These are phyloP conservation scores for Tetramorium alpestre DNA, from an alignment of 1,140 invertebrate species.

Conservation along the genomic window DNA sequence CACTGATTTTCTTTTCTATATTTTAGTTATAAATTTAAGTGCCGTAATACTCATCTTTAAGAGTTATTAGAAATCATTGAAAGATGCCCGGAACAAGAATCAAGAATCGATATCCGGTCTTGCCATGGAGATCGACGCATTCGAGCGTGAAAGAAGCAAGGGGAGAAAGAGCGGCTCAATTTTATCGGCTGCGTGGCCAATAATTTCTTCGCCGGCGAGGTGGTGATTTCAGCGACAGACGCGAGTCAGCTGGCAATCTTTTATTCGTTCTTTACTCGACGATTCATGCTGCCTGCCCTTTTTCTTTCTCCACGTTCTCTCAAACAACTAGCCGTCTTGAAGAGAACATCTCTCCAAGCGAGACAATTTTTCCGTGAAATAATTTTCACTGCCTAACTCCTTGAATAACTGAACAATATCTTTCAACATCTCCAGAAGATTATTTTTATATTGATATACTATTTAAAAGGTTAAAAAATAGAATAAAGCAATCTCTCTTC, in stretches of 20 bases:
- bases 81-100: constrained; percentile 8
- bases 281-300: constrained; percentile 15
- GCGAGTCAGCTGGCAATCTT: constrained; percentile 72
- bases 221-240: constrained; percentile 35
- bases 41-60: background rate
- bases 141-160: constrained; percentile 46
- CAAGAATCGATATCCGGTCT: constrained; percentile 57
- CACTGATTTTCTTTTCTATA: background rate
- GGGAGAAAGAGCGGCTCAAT: constrained; percentile 57
- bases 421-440: constrained; percentile 8
- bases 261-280: constrained; percentile 53
- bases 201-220: constrained; percentile 68
- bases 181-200: constrained; percentile 64
- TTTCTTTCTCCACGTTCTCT: constrained; percentile 27
- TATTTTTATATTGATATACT: background rate
- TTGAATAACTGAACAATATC: background rate
- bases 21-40: background rate
- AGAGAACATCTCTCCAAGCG: background rate
- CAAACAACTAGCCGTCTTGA: background rate
- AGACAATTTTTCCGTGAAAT: constrained; percentile 17
- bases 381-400: background rate
- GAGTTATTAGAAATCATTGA: constrained; percentile 3
- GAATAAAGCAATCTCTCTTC: background rate
- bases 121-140: constrained; percentile 31
- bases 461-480: background rate